phyloP scores from a whole-genome alignment of 2,113 vertebrate genomes.

The Hydrolagus affinis region DNA sequence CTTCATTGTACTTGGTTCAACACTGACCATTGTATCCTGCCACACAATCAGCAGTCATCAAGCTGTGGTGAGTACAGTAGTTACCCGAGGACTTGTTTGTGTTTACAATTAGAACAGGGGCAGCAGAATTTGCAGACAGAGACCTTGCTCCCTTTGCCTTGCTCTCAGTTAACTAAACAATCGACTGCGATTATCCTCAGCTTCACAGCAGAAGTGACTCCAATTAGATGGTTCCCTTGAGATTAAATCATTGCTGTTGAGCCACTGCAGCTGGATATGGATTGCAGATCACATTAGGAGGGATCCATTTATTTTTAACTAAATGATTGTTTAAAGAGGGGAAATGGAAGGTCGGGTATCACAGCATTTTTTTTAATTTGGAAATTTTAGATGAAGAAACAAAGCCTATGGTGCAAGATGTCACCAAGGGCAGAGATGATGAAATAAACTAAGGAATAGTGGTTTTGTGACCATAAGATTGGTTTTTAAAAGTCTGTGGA shows the following conservation, averaged over 20 bases:
- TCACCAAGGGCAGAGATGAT: too few relatives aligned
- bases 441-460: too few relatives aligned
- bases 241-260: slow-evolving; percentile 21
- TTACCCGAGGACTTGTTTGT: background rate
- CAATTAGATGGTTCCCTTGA: slow-evolving; percentile 2
- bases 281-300: background rate
- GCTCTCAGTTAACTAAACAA: background rate
- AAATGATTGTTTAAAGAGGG: background rate
- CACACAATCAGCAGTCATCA: slow-evolving; percentile 16
- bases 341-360: background rate
- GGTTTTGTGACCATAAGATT: too few relatives aligned
- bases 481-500: too few relatives aligned
- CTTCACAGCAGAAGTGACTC: slow-evolving; percentile 1
- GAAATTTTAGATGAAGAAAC: too few relatives aligned
- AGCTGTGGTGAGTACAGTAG: background rate
- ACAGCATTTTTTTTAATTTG: too few relatives aligned
- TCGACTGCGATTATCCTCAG: background rate
- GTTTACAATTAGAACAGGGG: background rate
- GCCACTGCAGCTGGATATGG: too few relatives aligned
- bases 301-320: background rate
- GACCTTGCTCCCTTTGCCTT: background rate
- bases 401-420: too few relatives aligned
- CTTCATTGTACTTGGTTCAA: slow-evolving; percentile 26
- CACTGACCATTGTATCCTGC: slow-evolving; percentile 29
- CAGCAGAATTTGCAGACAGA: background rate